These are phyloP conservation scores for Leucoraja ocellata DNA, from an alignment of 2,797 vertebrate species.

Conservation along the genomic window DNA sequence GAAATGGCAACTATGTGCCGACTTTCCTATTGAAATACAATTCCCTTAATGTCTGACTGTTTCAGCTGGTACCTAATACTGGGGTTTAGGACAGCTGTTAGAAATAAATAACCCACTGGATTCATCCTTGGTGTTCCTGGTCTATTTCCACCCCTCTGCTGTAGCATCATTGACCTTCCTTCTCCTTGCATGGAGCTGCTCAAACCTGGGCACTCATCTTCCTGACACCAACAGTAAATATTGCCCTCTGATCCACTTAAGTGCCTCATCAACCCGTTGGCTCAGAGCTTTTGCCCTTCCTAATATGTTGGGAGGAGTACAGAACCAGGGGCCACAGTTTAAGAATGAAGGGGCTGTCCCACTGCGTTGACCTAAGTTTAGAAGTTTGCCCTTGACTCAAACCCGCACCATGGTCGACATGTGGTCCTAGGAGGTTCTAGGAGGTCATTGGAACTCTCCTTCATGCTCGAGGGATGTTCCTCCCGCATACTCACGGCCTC, in stretches of 20 bases:
- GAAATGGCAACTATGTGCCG: no score
- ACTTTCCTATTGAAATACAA: not conserved
- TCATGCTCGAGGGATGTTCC: no score
- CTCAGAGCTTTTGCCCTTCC: not conserved
- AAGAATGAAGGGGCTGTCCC: no score
- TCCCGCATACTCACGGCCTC: no score
- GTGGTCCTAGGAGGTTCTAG: no score
- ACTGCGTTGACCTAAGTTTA: no score
- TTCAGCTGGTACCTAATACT: not conserved
- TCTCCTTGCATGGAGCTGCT: not conserved
- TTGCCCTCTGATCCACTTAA: not conserved
- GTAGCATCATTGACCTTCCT: not conserved
- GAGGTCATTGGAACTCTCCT: no score
- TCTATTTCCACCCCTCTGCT: not conserved
- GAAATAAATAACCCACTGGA: not conserved
- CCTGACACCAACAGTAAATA: not conserved
- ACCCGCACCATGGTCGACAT: no score
- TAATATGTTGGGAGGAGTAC: no score
- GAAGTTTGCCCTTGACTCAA: no score
- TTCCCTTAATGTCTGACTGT: not conserved
- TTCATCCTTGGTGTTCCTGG: not conserved
- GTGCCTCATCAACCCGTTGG: not conserved
- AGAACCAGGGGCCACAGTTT: no score
- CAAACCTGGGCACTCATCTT: not conserved
- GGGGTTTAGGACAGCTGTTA: not conserved